Evolutionary conservation across 2,888 invertebrate genomes (phyloP), one percentile per base, ranked within the genome.

Genomic region (Archips crataeganus): DNA sequence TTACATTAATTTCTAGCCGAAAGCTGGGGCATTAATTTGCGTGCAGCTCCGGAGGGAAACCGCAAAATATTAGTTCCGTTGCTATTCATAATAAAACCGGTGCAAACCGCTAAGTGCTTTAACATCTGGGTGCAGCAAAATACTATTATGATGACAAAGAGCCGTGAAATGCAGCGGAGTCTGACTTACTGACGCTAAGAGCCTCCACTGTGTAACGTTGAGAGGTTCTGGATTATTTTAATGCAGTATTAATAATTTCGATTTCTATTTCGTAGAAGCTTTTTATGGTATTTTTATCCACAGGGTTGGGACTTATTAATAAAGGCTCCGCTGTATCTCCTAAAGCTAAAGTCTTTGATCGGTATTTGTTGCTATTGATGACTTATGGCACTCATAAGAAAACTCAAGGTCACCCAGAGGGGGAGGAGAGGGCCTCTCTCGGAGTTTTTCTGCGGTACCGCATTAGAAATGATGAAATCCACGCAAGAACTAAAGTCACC

Each of bases 1-100:
- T 94, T 92, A 92, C 93, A 94, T 93, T 94, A 93, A 93, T 93
- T 92, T 91, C 88, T 84, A 90, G 93, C 92, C 91, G 91, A 92
- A 91, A 93, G 92, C 91, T 84, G 85, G 86, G 88, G 87, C 91
- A 93, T 93, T 93, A 93, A 93, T 94, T 94, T 91, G 93, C 87
- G 92, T 90, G 91, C 90, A 88, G 88, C 88, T 90, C 88, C 85
- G 85, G 85, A 85, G 90, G 89, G 90, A 90, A 89, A 90, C 94
- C 94, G 83, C 93, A 93, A 92, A 94, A 93, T 93, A 93, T 91
- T 92, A 91, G 92, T 92, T 91, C 93, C 90, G 90, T 88, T 90
- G 91, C 90, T 91, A 93, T 94, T 93, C 93, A 93, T 94, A 93
- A 93, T 93, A 92, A 91, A 93, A 93, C 90, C 88, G 89, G 85